Evolutionary conservation across 2,888 invertebrate species (phyloP).

Genomic region (Ecdyonurus torrentis): DNA sequence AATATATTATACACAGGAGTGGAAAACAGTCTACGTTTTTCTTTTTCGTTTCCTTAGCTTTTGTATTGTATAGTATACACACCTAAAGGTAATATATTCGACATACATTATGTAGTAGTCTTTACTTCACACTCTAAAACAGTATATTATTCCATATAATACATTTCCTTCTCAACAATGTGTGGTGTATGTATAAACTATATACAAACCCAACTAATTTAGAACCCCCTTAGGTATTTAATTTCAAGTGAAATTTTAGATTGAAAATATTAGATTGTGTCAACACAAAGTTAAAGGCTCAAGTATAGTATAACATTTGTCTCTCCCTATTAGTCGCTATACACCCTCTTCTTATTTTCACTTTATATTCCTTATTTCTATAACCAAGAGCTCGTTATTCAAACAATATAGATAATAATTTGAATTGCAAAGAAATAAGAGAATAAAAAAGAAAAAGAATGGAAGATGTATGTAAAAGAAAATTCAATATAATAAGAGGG

Average conservation of each 20-base stretch:
- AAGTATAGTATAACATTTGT: too few relatives aligned
- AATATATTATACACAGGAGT: too few relatives aligned
- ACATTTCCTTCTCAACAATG: neutral
- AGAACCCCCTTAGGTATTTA: too few relatives aligned
- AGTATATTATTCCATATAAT: neutral
- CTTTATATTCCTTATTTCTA: neutral
- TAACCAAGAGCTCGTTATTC: neutral
- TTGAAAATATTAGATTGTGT: too few relatives aligned
- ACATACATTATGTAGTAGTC: neutral
- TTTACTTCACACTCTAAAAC: neutral
- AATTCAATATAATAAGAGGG: neutral
- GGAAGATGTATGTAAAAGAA: neutral
- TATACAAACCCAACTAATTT: neutral
- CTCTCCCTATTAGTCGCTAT: neutral
- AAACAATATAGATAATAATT: neutral
- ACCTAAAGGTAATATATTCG: neutral
- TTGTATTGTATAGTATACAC: too few relatives aligned
- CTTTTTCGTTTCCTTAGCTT: too few relatives aligned
- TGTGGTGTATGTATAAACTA: neutral
- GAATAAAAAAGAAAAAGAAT: too few relatives aligned
- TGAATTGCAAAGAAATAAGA: neutral
- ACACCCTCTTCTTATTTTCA: neutral
- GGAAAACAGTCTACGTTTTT: too few relatives aligned
- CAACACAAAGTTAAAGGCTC: too few relatives aligned
- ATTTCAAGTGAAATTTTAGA: too few relatives aligned